Evolutionary conservation across 2,797 vertebrate genomes (phyloP).

Genomic region (Crenichthys baileyi): DNA sequence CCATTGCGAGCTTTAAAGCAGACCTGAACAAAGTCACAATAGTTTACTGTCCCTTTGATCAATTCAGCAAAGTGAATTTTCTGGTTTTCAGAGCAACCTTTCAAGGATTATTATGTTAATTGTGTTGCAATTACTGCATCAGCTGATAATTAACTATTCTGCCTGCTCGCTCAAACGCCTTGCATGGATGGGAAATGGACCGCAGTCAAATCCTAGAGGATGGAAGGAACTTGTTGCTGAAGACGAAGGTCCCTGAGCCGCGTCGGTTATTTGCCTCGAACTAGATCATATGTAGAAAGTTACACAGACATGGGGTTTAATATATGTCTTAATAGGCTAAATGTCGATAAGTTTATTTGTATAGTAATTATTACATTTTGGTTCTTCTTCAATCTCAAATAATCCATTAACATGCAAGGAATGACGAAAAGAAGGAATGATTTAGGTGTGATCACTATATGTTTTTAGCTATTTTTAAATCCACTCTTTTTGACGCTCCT

Average conservation of each 20-base stretch:
- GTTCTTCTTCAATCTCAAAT: background rate
- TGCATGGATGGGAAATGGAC: constrained; percentile 2
- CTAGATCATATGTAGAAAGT: constrained; percentile 1
- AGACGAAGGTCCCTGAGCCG: background rate
- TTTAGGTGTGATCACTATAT: background rate
- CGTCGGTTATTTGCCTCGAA: background rate
- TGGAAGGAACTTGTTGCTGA: background rate
- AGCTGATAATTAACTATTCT: constrained; percentile 32
- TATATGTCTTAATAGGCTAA: background rate
- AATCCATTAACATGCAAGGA: background rate
- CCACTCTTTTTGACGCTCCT: no score
- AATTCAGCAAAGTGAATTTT: constrained; percentile 48
- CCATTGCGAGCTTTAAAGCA: background rate
- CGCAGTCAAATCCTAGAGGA: background rate
- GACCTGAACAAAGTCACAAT: background rate
- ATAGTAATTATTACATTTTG: background rate
- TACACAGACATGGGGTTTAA: background rate
- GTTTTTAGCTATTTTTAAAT: no score
- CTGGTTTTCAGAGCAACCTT: constrained; percentile 36
- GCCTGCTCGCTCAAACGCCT: constrained; percentile 11
- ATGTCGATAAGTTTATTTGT: background rate
- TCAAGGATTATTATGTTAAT: constrained; percentile 33
- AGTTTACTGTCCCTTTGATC: constrained; percentile 36
- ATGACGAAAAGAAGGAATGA: rapidly evolving
- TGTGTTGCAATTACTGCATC: constrained; percentile 35